Base-by-base conservation (phyloP, 2,113 vertebrate genomes). In the Grammomys dolichurus region DNA sequence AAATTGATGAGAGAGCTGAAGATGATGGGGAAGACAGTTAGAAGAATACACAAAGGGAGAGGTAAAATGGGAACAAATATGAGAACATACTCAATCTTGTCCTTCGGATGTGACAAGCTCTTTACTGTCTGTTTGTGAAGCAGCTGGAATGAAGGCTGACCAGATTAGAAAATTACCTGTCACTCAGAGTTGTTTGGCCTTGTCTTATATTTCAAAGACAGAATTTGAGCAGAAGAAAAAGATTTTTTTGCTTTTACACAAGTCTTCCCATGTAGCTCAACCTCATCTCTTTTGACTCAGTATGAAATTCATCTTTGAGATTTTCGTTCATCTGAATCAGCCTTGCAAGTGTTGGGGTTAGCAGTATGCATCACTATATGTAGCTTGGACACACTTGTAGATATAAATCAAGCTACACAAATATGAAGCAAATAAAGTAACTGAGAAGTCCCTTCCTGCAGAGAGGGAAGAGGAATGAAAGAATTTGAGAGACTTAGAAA, bases 31-130 rank as follows among this genome's bases (percentile, higher is more conserved):
- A 33, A 89, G 58, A 36, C 24, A 54, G 7, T 26, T 51, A 63
- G 22, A 77, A 63, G 43, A 56, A 7, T 54, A 14, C 1, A 65
- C 5, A 51, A 67, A 40, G 3, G 28, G 58, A 56, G 75, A 70
- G 43, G 31, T 6, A 19, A 24, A 19, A 36, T 67, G 26, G 76
- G 36, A 77, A 77, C 16, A 80, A 81, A 51, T 43, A 12, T 22
- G 0, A 86, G 48, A 60, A 69, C 8, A 7, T 2, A 46, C 46
- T 1, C 3, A 7, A 4, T 19, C 1, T 8, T 20, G 43, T n/a
- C 51, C 43, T 10, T 28, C 4, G 31, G 3, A 9, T 58, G 5
- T 22, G 46, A 60, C 22, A 16, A 69, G 36, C 33, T 33, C 10
- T 40, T 90, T 56, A 3, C 4, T 2, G 51, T 43, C 33, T 22